Percentiles rank a stretch among this genome's conserved stretches.
These are phyloP conservation scores for Ursus arctos DNA, from an alignment of 2,113 vertebrate species.

Conservation along the genomic window DNA sequence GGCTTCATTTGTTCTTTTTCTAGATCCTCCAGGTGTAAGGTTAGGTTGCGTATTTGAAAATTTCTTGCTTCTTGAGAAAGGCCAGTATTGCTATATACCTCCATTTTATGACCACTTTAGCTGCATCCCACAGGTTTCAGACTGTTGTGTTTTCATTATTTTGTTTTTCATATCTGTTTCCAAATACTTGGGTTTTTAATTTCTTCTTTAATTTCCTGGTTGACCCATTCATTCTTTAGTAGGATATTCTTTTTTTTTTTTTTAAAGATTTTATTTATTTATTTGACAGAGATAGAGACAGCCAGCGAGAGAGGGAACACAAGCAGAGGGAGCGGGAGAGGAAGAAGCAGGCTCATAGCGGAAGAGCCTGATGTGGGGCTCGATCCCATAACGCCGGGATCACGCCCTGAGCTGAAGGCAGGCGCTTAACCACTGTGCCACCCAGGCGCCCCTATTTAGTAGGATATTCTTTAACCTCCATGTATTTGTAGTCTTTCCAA, in stretches of 20 bases:
- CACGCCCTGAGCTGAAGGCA: too few relatives aligned
- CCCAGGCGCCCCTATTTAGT: too few relatives aligned
- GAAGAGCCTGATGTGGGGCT: too few relatives aligned
- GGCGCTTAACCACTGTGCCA: too few relatives aligned
- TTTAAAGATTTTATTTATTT: too few relatives aligned
- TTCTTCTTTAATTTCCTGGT: background rate
- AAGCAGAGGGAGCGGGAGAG: too few relatives aligned
- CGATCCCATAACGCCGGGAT: too few relatives aligned
- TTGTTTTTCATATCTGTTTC: background rate
- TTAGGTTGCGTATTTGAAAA: background rate
- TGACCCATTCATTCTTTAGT: background rate
- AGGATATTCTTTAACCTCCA: background rate
- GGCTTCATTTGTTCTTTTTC: background rate
- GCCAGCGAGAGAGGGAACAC: too few relatives aligned
- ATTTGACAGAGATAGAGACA: too few relatives aligned
- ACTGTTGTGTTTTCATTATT: background rate
- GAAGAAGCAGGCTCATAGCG: too few relatives aligned
- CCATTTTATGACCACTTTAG: background rate
- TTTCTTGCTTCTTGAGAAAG: background rate
- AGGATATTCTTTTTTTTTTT: too few relatives aligned
- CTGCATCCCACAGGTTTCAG: background rate
- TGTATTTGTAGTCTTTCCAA: background rate
- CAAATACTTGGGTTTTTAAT: background rate
- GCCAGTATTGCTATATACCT: background rate
- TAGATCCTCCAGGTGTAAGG: background rate